Evolutionary conservation across 1,140 invertebrate species (phyloP), one percentile per base, ranked within the genome.

Genomic region (Drosophila hydei): DNA sequence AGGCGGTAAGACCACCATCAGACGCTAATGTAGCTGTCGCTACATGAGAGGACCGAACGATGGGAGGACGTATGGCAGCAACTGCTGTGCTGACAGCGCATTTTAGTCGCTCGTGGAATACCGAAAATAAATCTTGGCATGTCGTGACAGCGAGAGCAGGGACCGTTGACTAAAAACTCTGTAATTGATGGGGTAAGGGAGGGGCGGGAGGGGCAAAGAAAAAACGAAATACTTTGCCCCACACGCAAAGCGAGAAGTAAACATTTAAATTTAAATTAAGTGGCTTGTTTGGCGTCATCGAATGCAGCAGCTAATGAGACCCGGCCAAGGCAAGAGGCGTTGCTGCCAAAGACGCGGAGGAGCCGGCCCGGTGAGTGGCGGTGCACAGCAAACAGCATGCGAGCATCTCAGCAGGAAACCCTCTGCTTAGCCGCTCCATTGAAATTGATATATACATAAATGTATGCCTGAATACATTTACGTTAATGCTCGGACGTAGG

Each of bases 231-330:
- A 75, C 81, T 81, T 88, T 72, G 63, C 70, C 81, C 77, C 81
- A 87, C 81, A 87, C 80, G 83, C 81, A 88, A 72, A 59, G 81
- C 78, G 77, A 72, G 81, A 77, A 88, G 75, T 88, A 81, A 81
- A 85, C 81, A 88, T 88, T 87, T 87, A 87, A 88, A 87, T 87
- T 88, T 81, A 88, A 87, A 87, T 87, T 87, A 87, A 87, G 81
- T 87, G 81, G 83, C 81, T 88, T 87, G 81, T 81, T 88, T 74
- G 64, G 77, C 77, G 70, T 80, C 77, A 87, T 64, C 80, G 73
- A 87, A 87, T 75, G 80, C 77, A 87, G 50, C 80, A 75, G 75
- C 83, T 87, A 87, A 81, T 87, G 81, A 87, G 83, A 42, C 38
- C 33, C 55, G 23, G 11, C 55, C 25, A 21, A 3, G 30, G 55